Conservation (phyloP, 2,888 invertebrate species). For the Antitype chi region DNA sequence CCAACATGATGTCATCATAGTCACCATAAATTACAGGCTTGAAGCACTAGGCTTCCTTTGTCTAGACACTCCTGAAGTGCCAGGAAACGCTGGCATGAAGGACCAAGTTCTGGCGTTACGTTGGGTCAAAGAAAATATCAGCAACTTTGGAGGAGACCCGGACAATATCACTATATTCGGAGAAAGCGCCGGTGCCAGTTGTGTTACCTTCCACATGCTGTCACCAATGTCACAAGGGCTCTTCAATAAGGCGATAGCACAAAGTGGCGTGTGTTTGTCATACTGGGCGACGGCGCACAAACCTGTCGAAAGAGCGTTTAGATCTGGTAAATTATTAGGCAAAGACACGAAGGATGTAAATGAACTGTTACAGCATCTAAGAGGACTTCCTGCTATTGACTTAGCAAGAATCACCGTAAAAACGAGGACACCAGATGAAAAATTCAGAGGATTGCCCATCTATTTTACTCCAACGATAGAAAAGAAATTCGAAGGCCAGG, state of each 20-base stretch:
- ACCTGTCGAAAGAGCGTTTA: constrained; percentile 75
- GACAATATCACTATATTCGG: constrained; percentile 83
- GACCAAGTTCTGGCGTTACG: constrained; percentile 80
- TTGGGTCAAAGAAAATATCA: constrained; percentile 80
- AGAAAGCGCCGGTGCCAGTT: constrained; percentile 82
- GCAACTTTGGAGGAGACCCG: constrained; percentile 79
- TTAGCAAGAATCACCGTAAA: constrained; percentile 70
- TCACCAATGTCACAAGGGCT: constrained; percentile 83
- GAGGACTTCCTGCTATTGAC: constrained; percentile 72
- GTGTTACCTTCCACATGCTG: constrained; percentile 81
- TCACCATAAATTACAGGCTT: constrained; percentile 84
- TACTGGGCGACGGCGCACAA: constrained; percentile 75
- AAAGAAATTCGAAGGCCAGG: constrained; percentile 72
- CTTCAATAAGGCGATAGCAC: constrained; percentile 82
- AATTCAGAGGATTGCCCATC: constrained; percentile 74
- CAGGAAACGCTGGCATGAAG: constrained; percentile 84
- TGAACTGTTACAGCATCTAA: constrained; percentile 75
- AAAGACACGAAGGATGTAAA: constrained; percentile 75
- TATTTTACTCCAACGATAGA: constrained; percentile 80
- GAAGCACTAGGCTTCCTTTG: constrained; percentile 76
- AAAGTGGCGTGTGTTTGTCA: constrained; percentile 80
- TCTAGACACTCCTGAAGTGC: constrained; percentile 77
- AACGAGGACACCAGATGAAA: constrained; percentile 76
- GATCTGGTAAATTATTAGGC: constrained; percentile 76
- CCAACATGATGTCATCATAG: constrained; percentile 81